A percentile compares a stretch with the other conserved stretches of the same genome.
These are phyloP conservation scores for Epiperipatus broadwayi DNA, from an alignment of 2,888 invertebrate genomes.

Conservation along the genomic window DNA sequence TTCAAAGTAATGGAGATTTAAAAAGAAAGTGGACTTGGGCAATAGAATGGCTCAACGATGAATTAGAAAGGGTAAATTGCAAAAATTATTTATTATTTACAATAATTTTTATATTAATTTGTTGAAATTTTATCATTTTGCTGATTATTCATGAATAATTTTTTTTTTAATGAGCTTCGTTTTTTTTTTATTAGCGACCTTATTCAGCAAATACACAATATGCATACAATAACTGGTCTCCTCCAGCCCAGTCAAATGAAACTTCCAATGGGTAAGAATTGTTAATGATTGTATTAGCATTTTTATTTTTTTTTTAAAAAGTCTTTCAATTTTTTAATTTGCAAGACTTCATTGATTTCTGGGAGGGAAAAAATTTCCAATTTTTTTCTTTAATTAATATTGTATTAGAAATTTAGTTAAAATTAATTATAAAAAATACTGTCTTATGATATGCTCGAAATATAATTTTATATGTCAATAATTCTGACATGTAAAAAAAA, in stretches of 20 bases:
- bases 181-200: constrained; percentile 24
- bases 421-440: too few relatives aligned
- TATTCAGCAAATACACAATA: constrained; percentile 42
- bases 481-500: too few relatives aligned
- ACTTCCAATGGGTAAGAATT: constrained; percentile 62
- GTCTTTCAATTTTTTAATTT: too few relatives aligned
- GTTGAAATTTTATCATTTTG: too few relatives aligned
- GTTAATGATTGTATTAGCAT: neutral
- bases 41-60: constrained; percentile 85
- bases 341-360: too few relatives aligned
- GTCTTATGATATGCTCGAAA: too few relatives aligned
- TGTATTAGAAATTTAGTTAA: too few relatives aligned
- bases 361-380: neutral
- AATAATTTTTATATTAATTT: too few relatives aligned
- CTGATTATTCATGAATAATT: neutral
- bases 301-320: too few relatives aligned
- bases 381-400: too few relatives aligned
- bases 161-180: constrained; percentile 8
- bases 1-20: constrained; percentile 54
- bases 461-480: too few relatives aligned
- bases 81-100: too few relatives aligned
- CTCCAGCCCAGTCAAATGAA: constrained; percentile 82
- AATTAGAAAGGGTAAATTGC: constrained; percentile 44
- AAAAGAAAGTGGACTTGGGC: constrained; percentile 70
- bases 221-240: constrained; percentile 67